Conservation (phyloP, 2,797 vertebrate genomes). For the Chaunax sp. region DNA sequence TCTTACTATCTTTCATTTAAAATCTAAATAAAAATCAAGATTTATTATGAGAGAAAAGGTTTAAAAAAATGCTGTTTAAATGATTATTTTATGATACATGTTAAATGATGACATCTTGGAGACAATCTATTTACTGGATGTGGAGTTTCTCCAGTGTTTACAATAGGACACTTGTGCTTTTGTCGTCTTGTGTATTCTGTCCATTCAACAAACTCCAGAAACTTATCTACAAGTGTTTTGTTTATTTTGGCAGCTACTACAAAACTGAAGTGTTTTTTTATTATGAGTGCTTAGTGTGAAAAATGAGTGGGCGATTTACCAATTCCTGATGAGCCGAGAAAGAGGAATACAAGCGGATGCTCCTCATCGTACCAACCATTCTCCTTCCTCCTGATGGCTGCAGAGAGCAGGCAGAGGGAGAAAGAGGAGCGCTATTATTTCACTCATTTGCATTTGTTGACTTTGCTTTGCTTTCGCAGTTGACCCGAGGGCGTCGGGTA, state of each 20-base stretch:
- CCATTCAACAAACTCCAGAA: conserved; percentile 12
- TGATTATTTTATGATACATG: too few relatives aligned
- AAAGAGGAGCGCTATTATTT: conserved; percentile 42
- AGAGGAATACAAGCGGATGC: conserved; percentile 97
- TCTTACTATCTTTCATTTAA: too few relatives aligned
- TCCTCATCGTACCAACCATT: conserved; percentile 99
- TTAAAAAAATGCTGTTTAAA: too few relatives aligned
- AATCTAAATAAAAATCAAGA: too few relatives aligned
- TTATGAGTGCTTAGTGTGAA: conserved; percentile 16
- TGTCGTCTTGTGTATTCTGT: conserved; percentile 10
- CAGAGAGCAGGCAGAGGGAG: conserved; percentile 28
- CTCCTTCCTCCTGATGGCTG: conserved; percentile 97
- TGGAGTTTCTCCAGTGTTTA: neutral
- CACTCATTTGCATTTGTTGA: conserved; percentile 66
- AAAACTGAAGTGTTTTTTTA: conserved; percentile 16
- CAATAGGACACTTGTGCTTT: conserved; percentile 4
- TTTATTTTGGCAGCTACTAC: conserved; percentile 49
- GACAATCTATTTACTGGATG: neutral
- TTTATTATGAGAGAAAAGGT: too few relatives aligned
- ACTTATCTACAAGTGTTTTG: conserved; percentile 28
- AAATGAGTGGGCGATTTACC: conserved; percentile 82
- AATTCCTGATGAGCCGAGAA: conserved; percentile 97
- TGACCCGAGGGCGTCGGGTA: conserved; percentile 57
- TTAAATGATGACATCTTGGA: too few relatives aligned
- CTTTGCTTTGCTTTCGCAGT: conserved; percentile 63